phyloP scores from a whole-genome alignment of 2,888 invertebrate genomes.

The Scaptomyza polygonia region DNA sequence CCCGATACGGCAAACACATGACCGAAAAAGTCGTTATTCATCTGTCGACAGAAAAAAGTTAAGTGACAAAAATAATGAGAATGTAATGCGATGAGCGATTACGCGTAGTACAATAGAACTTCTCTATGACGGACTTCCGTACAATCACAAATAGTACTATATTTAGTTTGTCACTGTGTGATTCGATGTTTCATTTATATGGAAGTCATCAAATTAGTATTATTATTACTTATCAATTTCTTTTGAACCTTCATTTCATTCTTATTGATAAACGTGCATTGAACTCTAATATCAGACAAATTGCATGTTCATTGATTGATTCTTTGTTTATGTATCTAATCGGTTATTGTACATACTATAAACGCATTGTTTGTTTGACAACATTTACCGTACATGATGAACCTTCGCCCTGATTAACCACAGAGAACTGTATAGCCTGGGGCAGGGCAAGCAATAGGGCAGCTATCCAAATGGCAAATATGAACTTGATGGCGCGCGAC shows the following conservation, averaged over 20 bases:
- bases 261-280: not conserved
- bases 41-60: conserved; percentile 63
- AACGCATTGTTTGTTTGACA: not conserved
- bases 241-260: not conserved
- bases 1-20: conserved; percentile 92
- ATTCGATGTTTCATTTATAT: no score
- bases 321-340: not conserved
- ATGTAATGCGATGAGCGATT: conserved; percentile 2
- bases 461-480: conserved; percentile 92
- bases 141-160: not conserved
- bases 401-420: conserved; percentile 73
- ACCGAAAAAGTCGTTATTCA: conserved; percentile 85
- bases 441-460: conserved; percentile 90
- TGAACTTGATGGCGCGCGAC: conserved; percentile 92
- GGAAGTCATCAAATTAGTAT: no score
- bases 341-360: not conserved
- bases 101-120: no score
- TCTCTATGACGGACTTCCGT: not conserved
- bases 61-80: conserved; percentile 13
- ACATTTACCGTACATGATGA: conserved; percentile 83
- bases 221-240: no score
- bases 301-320: not conserved
- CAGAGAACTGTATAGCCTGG: conserved; percentile 86
- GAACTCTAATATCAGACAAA: not conserved
- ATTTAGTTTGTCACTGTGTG: no score